Conservation (phyloP, 2,888 invertebrate species). For the Papilio elwesi region DNA sequence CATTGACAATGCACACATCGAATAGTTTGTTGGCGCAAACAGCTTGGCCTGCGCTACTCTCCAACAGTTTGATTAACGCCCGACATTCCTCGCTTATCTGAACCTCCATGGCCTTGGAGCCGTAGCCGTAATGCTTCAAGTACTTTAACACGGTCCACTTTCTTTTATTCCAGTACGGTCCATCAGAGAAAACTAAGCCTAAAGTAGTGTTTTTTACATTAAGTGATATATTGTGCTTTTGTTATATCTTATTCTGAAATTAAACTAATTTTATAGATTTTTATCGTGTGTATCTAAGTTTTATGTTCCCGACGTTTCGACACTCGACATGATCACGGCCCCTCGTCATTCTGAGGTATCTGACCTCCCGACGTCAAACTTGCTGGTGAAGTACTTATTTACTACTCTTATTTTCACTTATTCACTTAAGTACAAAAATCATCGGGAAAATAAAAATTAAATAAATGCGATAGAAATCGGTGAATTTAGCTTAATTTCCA, state of each 20-base stretch:
- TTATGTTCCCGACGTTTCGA: no score
- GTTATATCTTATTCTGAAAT: not conserved
- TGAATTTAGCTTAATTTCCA: no score
- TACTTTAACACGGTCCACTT: slow-evolving; percentile 86
- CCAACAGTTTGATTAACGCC: slow-evolving; percentile 79
- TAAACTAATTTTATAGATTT: no score
- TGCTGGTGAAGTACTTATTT: no score
- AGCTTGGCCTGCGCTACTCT: slow-evolving; percentile 60
- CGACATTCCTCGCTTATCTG: slow-evolving; percentile 85
- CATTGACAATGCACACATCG: slow-evolving; percentile 87
- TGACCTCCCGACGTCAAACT: no score
- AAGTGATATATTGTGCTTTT: not conserved
- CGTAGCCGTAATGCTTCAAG: slow-evolving; percentile 86
- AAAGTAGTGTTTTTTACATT: slow-evolving; percentile 42
- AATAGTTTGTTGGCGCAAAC: slow-evolving; percentile 84
- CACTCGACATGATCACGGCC: no score
- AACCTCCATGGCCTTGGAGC: slow-evolving; percentile 85
- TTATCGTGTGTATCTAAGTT: no score
- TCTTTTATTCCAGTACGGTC: slow-evolving; percentile 85
- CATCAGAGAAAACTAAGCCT: slow-evolving; percentile 89
- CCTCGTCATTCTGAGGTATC: no score
- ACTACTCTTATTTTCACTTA: no score
- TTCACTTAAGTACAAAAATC: no score
- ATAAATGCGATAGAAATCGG: no score
- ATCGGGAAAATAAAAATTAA: no score